These are phyloP conservation scores for Choreutis nemorana DNA, from an alignment of 2,888 invertebrate species.

Conservation along the genomic window DNA sequence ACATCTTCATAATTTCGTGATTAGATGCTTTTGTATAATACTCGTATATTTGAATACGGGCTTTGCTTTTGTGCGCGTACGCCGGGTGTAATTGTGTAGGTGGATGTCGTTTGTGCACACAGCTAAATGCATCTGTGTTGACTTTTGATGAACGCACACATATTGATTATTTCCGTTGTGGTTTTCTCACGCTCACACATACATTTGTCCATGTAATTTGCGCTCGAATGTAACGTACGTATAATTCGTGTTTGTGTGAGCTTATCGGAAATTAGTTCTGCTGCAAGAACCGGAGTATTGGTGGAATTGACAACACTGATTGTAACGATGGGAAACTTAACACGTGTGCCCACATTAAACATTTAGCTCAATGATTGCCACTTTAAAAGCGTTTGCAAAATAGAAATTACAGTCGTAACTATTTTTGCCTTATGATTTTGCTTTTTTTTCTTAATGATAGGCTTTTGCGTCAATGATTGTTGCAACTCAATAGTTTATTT, in stretches of 20 bases:
- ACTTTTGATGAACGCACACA: too few relatives aligned
- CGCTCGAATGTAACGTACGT: constrained; percentile 33
- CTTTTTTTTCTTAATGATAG: constrained; percentile 23
- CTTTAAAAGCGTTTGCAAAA: constrained; percentile 31
- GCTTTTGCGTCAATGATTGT: constrained; percentile 19
- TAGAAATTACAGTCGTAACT: constrained; percentile 31
- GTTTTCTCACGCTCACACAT: constrained; percentile 62
- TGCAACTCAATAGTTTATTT: neutral
- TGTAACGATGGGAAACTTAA: constrained; percentile 44
- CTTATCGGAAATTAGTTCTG: constrained; percentile 60
- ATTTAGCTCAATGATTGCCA: constrained; percentile 33
- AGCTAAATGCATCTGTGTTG: neutral
- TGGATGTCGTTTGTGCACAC: constrained; percentile 27
- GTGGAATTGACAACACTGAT: constrained; percentile 51
- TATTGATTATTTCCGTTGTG: constrained; percentile 44
- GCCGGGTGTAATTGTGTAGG: constrained; percentile 14
- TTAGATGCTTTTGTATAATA: constrained; percentile 39
- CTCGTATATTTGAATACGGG: constrained; percentile 46
- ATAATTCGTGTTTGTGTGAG: constrained; percentile 32
- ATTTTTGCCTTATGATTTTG: constrained; percentile 28
- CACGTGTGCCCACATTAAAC: constrained; percentile 49
- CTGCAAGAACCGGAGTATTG: constrained; percentile 41
- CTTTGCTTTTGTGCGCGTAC: constrained; percentile 26
- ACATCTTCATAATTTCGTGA: constrained; percentile 50
- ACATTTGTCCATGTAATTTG: constrained; percentile 41